Evolutionary conservation across 2,113 vertebrate genomes (phyloP), one percentile per base, ranked within the genome.

Genomic region (Limnothrissa miodon): DNA sequence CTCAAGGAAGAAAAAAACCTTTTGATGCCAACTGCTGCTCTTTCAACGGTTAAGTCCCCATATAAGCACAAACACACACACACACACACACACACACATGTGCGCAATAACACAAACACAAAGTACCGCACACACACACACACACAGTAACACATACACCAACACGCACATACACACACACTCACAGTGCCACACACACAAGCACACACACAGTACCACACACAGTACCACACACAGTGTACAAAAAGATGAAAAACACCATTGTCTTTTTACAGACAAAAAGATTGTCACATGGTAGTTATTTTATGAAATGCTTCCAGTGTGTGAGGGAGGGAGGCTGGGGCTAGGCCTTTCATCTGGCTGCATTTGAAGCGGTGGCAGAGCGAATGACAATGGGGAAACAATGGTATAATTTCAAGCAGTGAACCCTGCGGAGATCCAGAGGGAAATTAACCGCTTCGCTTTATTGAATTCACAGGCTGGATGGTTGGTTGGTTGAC

Each of bases 391-490:
- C 81, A 86, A 80, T 46, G 13, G 17, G 46, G 82, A 81, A 86
- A 87, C 74, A 83, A 81, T 85, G 36, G 84, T 84, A 84, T 83
- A 45, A 84, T 86, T 86, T 84, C 53, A 66, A 81, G 78, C 51
- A 36, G 56, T 33, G 78, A 80, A 10, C 78, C 45, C 53, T 19
- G 11, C 45, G 39, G 33, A 56, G 78, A 84, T 86, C 84, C 80
- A 80, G 39, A 33, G 81, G 87, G 82, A 88, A 88, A 89, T 90
- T 85, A 83, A 83, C 81, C 59, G 56, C 81, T 51, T 79, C 70
- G 66, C 29, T 88, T 81, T 87, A 86, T 88, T 88, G 80, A 78
- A 86, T 84, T 83, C 80, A 7, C 53, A 80, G 45, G 42, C 78
- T 70, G 29, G 62, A 70, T 42, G 42, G 42, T 6, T 4, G 42